Base-by-base conservation (phyloP, 1,140 invertebrate species). In the Hylaeus anthracinus region DNA sequence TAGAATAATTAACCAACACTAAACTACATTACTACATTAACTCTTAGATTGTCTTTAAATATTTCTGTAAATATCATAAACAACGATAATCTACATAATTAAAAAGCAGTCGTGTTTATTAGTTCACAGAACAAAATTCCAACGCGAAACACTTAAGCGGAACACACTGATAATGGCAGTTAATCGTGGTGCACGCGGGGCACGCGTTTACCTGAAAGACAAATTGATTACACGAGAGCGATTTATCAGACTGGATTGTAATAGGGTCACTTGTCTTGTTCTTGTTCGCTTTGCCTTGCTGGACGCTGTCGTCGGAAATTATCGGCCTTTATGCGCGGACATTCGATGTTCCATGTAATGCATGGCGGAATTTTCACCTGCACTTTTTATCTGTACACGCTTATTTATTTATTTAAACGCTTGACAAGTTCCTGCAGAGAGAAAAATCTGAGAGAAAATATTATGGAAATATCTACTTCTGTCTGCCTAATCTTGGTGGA, bases 241-340 rank as follows among this genome's bases (percentile, higher is more conserved):
- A 66, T 66, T 66, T 66, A 66, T 66, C 64, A 48, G 43, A 26
- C 64, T 26, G 64, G 64, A 26, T 48, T 66, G 64, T 48, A 48
- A 66, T 48, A 66, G 43, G 64, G 64, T 66, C 64, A 48, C 64
- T 48, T 66, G 64, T 66, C 64, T 48, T 66, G 64, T 66, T 66
- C 64, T 66, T 66, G 64, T 66, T 66, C 64, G 43, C 64, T 2
- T 15, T 15, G 8, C 6, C 15, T 48, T 26, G 64, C 64, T 15
- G 64, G 43, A 66, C 64, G 15, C 63, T 64, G 63, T 65, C 43
- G 15, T 45, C 64, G 64, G 43, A 43, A 48, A 66, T 66, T 66
- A 58, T 58, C 55, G 64, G 5, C 41, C 64, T 43, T 66, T 66
- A 66, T 65, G 41, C 43, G 15, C 43, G 8, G 15, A 15, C 41